These are phyloP conservation scores for Proterorhinus semilunaris DNA, from an alignment of 2,113 vertebrate genomes.

Conservation along the genomic window DNA sequence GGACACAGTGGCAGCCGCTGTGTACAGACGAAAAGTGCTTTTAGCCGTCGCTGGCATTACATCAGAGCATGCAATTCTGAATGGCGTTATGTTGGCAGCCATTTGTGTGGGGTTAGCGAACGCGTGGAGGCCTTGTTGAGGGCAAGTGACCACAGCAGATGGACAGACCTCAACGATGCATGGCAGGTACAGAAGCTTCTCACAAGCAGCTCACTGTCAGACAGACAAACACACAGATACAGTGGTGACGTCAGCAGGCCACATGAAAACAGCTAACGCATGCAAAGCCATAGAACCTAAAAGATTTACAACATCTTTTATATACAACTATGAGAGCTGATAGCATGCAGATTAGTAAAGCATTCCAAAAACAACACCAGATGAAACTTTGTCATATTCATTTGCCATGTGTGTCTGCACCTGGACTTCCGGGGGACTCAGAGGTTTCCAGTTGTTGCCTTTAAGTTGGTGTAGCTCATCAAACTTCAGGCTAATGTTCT, in stretches of 20 bases:
- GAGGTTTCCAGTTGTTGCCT: conserved; percentile 99
- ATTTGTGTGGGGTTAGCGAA: conserved; percentile 54
- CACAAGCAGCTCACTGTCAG: conserved; percentile 76
- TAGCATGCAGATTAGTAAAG: conserved; percentile 51
- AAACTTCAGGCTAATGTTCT: conserved; percentile 99
- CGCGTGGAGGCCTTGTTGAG: conserved; percentile 59
- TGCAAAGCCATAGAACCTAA: conserved; percentile 44
- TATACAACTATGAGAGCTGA: conserved; percentile 20
- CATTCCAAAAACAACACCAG: conserved; percentile 36
- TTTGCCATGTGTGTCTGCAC: conserved; percentile 63
- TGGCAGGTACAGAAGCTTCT: conserved; percentile 70
- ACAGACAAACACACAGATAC: conserved; percentile 64
- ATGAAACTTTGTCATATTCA: conserved; percentile 2
- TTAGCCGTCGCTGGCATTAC: conserved; percentile 20
- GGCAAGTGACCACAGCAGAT: conserved; percentile 57
- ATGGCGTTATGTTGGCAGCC: conserved; percentile 64
- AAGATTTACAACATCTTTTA: conserved; percentile 4
- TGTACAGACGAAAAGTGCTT: conserved; percentile 43
- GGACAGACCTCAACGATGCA: conserved; percentile 66
- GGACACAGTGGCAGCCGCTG: conserved; percentile 40
- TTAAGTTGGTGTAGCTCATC: conserved; percentile 99
- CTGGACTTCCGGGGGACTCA: conserved; percentile 95
- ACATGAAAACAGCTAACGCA: conserved; percentile 44
- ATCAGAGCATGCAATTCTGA: conserved; percentile 59
- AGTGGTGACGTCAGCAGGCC: conserved; percentile 55